These are phyloP conservation scores for Martes martes DNA, from an alignment of 2,113 vertebrate species.

Conservation along the genomic window DNA sequence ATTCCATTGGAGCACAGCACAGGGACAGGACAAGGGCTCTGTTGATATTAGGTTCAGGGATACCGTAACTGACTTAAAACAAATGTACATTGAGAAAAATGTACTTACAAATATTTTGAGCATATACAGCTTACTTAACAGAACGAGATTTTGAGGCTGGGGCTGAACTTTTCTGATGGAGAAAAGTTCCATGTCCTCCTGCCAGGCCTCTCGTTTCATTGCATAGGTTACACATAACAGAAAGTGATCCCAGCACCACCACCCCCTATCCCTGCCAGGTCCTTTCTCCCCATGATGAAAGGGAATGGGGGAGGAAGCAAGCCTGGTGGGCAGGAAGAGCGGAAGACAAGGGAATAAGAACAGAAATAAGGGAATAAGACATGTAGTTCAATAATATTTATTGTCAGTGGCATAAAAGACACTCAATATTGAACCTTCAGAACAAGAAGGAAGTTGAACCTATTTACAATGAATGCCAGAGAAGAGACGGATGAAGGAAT, in stretches of 20 bases:
- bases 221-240: accelerated
- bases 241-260: neutral
- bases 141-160: neutral
- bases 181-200: too few species aligned
- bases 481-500: neutral
- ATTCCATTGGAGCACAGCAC: accelerated
- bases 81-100: neutral
- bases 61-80: neutral
- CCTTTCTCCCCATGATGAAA: neutral
- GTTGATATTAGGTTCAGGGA: neutral
- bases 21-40: neutral
- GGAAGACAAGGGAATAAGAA: neutral
- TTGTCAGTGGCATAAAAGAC: slow-evolving; percentile 73
- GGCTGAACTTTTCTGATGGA: neutral
- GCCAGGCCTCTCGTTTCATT: neutral
- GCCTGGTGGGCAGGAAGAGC: neutral
- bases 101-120: neutral
- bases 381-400: slow-evolving; percentile 71
- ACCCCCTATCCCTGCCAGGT: too few species aligned
- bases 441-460: slow-evolving; percentile 66
- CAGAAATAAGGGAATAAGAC: neutral
- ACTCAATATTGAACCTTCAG: slow-evolving; percentile 66
- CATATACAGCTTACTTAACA: neutral
- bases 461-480: slow-evolving; percentile 40
- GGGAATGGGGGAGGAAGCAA: neutral